Evolutionary conservation across 2,113 vertebrate species (phyloP).

Genomic region (Tautogolabrus adspersus): DNA sequence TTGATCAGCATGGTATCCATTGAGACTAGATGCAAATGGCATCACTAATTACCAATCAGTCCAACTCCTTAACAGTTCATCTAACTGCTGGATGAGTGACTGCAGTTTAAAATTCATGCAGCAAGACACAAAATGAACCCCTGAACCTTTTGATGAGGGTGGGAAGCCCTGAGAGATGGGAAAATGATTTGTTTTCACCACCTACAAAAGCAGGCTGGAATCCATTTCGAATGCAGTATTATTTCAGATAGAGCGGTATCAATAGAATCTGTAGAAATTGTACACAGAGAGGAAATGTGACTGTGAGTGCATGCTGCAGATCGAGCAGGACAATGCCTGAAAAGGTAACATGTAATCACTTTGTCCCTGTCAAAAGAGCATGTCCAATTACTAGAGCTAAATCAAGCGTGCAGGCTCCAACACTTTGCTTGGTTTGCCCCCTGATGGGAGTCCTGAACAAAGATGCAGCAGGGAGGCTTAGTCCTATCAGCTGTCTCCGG

Average conservation of each 20-base stretch:
- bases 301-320: conserved; percentile 36
- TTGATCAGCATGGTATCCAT: conserved; percentile 72
- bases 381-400: conserved; percentile 81
- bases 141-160: conserved; percentile 66
- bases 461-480: conserved; percentile 67
- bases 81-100: conserved; percentile 67
- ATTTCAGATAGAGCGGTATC: conserved; percentile 21
- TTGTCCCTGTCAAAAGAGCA: conserved; percentile 80
- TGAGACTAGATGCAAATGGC: conserved; percentile 75
- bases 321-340: conserved; percentile 63
- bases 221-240: conserved; percentile 43
- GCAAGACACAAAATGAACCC: conserved; percentile 64
- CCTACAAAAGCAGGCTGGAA: conserved; percentile 53
- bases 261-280: conserved; percentile 33
- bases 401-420: conserved; percentile 74
- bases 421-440: conserved; percentile 72
- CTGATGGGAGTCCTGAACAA: conserved; percentile 68
- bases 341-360: conserved; percentile 80
- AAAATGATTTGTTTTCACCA: conserved; percentile 66
- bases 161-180: conserved; percentile 48
- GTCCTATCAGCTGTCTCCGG: conserved; percentile 59
- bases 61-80: conserved; percentile 71
- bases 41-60: conserved; percentile 81
- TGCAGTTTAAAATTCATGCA: conserved; percentile 74
- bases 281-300: conserved; percentile 11